A percentile compares a stretch with the other conserved stretches of the same genome.
Conservation (phyloP, 2,113 vertebrate genomes). For the Stercorarius parasiticus region DNA sequence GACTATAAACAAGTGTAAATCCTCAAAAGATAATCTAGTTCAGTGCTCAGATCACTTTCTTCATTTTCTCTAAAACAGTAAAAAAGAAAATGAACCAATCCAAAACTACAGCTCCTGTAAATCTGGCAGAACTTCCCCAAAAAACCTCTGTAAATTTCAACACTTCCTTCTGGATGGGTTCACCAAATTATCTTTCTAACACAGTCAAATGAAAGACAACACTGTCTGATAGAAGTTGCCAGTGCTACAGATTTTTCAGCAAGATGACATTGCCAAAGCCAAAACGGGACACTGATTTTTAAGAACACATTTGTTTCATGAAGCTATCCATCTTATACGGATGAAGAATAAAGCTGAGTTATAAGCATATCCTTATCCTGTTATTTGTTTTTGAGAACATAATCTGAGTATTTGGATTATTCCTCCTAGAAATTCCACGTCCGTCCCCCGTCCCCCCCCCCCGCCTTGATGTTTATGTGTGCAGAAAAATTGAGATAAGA, state of each 20-base stretch:
- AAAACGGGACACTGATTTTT: not conserved
- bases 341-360: not conserved
- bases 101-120: not conserved
- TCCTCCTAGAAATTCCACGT: not conserved
- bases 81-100: not conserved
- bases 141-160: not conserved
- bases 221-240: not conserved
- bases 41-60: not conserved
- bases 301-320: not conserved
- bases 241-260: not conserved
- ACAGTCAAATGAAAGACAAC: not conserved
- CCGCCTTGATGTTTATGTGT: not conserved
- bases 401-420: not conserved
- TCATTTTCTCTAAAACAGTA: not conserved
- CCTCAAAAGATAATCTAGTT: not conserved
- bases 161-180: not conserved
- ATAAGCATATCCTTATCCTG: not conserved
- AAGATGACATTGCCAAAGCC: not conserved
- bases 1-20: not conserved
- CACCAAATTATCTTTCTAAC: not conserved
- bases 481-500: not conserved
- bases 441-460: rapidly evolving
- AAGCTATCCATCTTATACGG: rapidly evolving
- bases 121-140: not conserved
- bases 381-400: not conserved